Conservation (phyloP, 1,140 invertebrate species). For the Drosophila kanapiae region DNA sequence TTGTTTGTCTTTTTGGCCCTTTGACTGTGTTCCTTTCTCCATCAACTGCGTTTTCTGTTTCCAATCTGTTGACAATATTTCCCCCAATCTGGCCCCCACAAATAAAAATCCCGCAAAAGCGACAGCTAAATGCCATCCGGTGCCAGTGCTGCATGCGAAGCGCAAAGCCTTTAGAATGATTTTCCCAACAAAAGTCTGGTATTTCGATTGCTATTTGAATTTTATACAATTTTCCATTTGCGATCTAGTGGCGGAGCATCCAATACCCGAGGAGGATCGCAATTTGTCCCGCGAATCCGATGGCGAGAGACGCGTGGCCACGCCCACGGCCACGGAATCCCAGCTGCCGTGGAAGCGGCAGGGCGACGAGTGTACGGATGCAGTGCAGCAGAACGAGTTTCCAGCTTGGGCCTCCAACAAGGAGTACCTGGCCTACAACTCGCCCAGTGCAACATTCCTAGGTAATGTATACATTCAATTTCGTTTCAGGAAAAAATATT, state of each 20-base stretch:
- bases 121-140: conserved; percentile 22
- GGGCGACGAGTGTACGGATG: conserved; percentile 89
- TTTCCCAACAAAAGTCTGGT: not conserved
- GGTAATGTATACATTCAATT: conserved; percentile 86
- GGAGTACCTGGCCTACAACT: conserved; percentile 96
- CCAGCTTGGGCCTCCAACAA: conserved; percentile 96
- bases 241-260: conserved; percentile 74
- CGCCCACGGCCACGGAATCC: conserved; percentile 93
- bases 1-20: conserved; percentile 53
- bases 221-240: conserved; percentile 16
- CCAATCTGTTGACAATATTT: conserved; percentile 27
- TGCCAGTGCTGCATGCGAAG: conserved; percentile 30
- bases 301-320: conserved; percentile 88
- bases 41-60: conserved; percentile 37
- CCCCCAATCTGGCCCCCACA: conserved; percentile 18
- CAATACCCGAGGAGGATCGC: conserved; percentile 82
- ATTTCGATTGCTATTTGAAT: conserved; percentile 1
- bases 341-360: conserved; percentile 96
- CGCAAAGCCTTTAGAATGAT: conserved; percentile 26
- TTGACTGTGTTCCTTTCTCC: conserved; percentile 38
- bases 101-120: conserved; percentile 2
- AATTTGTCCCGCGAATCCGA: conserved; percentile 81
- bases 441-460: conserved; percentile 95
- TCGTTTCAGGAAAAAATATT: not conserved
- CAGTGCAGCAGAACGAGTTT: conserved; percentile 94